phyloP scores from a whole-genome alignment of 2,888 invertebrate species.

The Thera britannica region DNA sequence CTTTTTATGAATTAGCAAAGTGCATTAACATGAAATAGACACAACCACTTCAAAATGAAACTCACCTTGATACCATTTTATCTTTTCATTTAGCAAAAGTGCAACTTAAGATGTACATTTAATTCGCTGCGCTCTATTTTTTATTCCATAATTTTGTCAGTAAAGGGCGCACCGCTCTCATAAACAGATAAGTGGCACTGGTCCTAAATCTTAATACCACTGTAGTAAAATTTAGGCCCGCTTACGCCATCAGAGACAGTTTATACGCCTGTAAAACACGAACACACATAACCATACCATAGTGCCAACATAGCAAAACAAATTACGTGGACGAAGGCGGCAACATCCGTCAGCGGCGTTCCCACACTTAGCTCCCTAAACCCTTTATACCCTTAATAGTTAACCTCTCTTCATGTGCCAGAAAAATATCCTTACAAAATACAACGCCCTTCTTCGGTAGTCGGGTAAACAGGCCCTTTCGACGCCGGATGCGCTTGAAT shows the following conservation, averaged over 20 bases:
- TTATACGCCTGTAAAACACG: neutral
- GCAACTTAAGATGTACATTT: too few species aligned
- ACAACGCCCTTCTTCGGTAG: neutral
- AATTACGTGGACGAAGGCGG: slow-evolving; percentile 36
- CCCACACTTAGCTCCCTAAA: slow-evolving; percentile 53
- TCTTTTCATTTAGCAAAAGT: too few species aligned
- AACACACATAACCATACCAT: neutral
- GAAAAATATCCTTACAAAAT: slow-evolving; percentile 63
- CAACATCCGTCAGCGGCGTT: slow-evolving; percentile 53
- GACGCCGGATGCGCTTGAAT: slow-evolving; percentile 63
- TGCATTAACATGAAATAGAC: too few species aligned
- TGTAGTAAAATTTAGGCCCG: neutral
- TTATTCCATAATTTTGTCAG: too few species aligned
- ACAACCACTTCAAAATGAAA: too few species aligned
- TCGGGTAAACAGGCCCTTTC: slow-evolving; percentile 49
- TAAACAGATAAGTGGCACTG: too few species aligned
- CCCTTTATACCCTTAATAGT: slow-evolving; percentile 60
- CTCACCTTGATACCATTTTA: too few species aligned
- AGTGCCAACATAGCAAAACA: slow-evolving; percentile 35
- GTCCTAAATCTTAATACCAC: too few species aligned
- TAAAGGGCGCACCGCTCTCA: too few species aligned
- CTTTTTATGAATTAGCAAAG: too few species aligned
- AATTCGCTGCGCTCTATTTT: too few species aligned
- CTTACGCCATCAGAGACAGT: neutral
- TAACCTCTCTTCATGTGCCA: slow-evolving; percentile 53